Conservation (phyloP, 2,113 vertebrate genomes). For the Natator depressus region DNA sequence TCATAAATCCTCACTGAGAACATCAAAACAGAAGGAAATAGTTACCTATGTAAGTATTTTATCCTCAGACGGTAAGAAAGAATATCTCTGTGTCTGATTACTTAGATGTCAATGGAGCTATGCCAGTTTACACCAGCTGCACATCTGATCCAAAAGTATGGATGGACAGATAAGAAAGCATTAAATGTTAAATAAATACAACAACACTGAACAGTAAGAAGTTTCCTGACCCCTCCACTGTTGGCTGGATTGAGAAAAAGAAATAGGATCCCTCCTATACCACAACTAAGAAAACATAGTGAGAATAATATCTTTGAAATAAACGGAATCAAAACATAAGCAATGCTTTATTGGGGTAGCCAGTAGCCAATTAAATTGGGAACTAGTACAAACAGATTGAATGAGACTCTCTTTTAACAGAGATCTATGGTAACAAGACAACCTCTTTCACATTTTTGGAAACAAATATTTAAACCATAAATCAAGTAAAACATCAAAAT, state of each 20-base stretch:
- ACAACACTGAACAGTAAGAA: slow-evolving; percentile 19
- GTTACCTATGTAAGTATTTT: background rate
- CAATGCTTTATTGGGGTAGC: slow-evolving; percentile 78
- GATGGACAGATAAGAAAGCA: background rate
- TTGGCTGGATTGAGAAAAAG: slow-evolving; percentile 36
- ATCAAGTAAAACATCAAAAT: slow-evolving; percentile 64
- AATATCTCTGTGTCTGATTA: background rate
- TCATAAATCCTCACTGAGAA: background rate
- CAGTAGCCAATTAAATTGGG: slow-evolving; percentile 76
- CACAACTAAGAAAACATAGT: slow-evolving; percentile 11
- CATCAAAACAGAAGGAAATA: background rate
- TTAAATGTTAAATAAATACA: slow-evolving; percentile 23
- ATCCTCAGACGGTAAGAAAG: background rate
- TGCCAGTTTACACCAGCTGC: background rate
- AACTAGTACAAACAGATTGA: slow-evolving; percentile 71
- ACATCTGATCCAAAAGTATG: background rate
- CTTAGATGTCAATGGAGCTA: background rate
- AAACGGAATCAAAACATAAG: slow-evolving; percentile 65
- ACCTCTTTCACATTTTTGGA: slow-evolving; percentile 72
- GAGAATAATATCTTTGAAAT: slow-evolving; percentile 13
- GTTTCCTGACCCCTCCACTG: slow-evolving; percentile 30
- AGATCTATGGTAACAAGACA: slow-evolving; percentile 73
- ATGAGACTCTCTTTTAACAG: slow-evolving; percentile 81
- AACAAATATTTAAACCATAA: slow-evolving; percentile 70
- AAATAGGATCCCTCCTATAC: background rate